Percentiles rank a stretch among this genome's conserved stretches.
These are phyloP conservation scores for Stegodyphus dumicola DNA, from an alignment of 1,140 invertebrate genomes.

Conservation along the genomic window DNA sequence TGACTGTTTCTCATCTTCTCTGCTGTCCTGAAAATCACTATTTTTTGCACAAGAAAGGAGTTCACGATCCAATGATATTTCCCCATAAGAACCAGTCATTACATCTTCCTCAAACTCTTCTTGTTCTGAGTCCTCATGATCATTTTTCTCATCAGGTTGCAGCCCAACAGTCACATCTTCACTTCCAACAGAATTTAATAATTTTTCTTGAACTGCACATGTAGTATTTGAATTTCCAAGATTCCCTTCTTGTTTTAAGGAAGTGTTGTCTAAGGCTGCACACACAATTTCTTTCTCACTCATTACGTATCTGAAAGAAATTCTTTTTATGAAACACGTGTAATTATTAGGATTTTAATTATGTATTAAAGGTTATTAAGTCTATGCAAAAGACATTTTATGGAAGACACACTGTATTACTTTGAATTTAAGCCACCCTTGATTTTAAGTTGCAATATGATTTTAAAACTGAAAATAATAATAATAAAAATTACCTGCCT, in stretches of 20 bases:
- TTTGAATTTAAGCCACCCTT: no score
- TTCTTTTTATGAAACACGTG: background rate
- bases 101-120: conserved; percentile 51
- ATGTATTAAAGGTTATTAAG: no score
- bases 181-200: background rate
- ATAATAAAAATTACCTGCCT: no score
- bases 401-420: no score
- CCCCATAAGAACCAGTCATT: conserved; percentile 59
- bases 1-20: conserved; percentile 24
- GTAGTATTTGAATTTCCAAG: conserved; percentile 28
- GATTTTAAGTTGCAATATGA: no score
- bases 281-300: conserved; percentile 39
- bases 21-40: conserved; percentile 27
- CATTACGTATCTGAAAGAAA: background rate
- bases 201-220: background rate
- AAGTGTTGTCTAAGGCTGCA: conserved; percentile 30
- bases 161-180: background rate
- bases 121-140: conserved; percentile 9
- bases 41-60: conserved; percentile 21
- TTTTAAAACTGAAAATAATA: no score
- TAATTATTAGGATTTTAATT: no score
- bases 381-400: no score
- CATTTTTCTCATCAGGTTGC: background rate
- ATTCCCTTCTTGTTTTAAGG: conserved; percentile 21
- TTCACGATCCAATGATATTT: conserved; percentile 58